Conservation (phyloP, 2,113 vertebrate species). For the Syngnathus scovelli region DNA sequence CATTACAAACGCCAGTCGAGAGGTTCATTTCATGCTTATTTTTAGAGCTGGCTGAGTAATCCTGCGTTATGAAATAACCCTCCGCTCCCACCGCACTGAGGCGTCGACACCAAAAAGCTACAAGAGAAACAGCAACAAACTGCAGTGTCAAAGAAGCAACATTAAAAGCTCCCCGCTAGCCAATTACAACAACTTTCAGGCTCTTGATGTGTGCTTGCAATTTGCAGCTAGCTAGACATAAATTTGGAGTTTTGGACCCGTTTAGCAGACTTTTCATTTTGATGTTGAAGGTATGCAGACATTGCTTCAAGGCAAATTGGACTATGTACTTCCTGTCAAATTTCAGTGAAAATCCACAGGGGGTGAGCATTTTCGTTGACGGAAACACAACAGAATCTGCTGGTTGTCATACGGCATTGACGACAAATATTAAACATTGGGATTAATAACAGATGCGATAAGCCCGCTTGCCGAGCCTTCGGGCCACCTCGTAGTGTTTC, state of each 20-base stretch:
- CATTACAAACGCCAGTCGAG: conserved; percentile 57
- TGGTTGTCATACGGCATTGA: conserved; percentile 40
- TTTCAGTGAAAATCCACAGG: background rate
- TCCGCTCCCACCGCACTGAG: conserved; percentile 55
- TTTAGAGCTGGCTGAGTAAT: conserved; percentile 65
- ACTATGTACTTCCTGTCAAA: background rate
- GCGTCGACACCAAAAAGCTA: conserved; percentile 47
- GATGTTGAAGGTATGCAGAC: conserved; percentile 3
- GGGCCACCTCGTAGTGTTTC: conserved; percentile 45
- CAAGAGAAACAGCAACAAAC: conserved; percentile 50
- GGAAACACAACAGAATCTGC: conserved; percentile 24
- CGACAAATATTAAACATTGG: conserved; percentile 43
- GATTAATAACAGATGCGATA: conserved; percentile 56
- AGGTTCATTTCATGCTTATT: conserved; percentile 66
- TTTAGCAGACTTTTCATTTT: conserved; percentile 2
- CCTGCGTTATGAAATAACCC: conserved; percentile 60
- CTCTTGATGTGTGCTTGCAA: conserved; percentile 2
- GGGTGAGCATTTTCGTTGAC: conserved; percentile 23
- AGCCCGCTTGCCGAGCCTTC: conserved; percentile 10
- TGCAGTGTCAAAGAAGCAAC: conserved; percentile 19
- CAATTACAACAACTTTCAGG: conserved; percentile 7
- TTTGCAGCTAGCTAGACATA: background rate
- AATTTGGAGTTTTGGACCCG: background rate
- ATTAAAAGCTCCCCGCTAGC: conserved; percentile 1
- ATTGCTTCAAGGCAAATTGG: background rate